Conservation (phyloP, 2,888 invertebrate genomes). For the Cistogaster globosa region DNA sequence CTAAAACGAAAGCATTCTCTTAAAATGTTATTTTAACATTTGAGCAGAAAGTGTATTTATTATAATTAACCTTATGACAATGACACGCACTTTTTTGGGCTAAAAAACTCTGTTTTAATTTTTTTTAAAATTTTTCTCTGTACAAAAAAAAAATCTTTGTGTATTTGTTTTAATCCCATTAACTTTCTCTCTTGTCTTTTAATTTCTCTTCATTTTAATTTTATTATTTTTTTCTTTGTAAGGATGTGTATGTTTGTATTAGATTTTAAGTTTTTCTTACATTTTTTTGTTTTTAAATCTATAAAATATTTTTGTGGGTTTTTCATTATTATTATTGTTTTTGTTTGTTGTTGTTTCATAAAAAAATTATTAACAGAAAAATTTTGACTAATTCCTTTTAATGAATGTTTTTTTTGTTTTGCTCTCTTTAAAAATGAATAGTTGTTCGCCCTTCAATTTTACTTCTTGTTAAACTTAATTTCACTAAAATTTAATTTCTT, state of each 20-base stretch:
- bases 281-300: conserved; percentile 48
- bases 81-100: conserved; percentile 13
- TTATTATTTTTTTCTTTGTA: not conserved
- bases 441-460: conserved; percentile 35
- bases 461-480: conserved; percentile 57
- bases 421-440: conserved; percentile 42
- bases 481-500: conserved; percentile 60
- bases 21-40: no score
- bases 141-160: conserved; percentile 41
- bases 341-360: conserved; percentile 38
- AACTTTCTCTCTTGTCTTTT: conserved; percentile 12
- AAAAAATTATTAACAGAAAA: conserved; percentile 55
- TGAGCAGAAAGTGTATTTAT: no score
- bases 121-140: conserved; percentile 35
- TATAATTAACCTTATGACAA: not conserved
- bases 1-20: no score
- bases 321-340: conserved; percentile 38
- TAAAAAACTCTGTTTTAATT: conserved; percentile 14
- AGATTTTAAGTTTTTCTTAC: conserved; percentile 54
- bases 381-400: conserved; percentile 67
- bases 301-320: conserved; percentile 56
- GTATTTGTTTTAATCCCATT: conserved; percentile 7
- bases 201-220: conserved; percentile 3
- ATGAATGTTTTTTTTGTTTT: conserved; percentile 9
- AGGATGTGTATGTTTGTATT: conserved; percentile 64